A percentile compares a stretch with the other conserved stretches of the same genome.
Conservation (phyloP, 2,797 vertebrate species). For the Champsocephalus gunnari region DNA sequence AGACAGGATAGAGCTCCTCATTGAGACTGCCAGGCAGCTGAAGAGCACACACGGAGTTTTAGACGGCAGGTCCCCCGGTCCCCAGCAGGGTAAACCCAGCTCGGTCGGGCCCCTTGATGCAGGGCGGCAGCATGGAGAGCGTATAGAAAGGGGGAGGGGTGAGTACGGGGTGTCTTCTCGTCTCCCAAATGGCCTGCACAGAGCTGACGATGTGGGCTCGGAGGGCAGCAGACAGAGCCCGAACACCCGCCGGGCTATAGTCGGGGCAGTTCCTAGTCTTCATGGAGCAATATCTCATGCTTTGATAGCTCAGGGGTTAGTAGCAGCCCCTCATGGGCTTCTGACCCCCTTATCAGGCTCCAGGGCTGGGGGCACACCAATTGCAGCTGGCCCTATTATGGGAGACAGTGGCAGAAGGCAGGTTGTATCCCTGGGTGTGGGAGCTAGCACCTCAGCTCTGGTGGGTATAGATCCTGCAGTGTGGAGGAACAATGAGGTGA, state of each 20-base stretch:
- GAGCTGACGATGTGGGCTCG: slow-evolving; percentile 82
- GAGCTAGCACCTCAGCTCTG: slow-evolving; percentile 82
- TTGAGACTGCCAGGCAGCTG: slow-evolving; percentile 91
- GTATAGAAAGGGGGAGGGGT: slow-evolving; percentile 79
- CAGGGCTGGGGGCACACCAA: slow-evolving; percentile 73
- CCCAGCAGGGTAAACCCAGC: slow-evolving; percentile 86
- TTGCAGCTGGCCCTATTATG: slow-evolving; percentile 83
- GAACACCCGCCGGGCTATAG: slow-evolving; percentile 83
- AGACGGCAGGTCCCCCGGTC: slow-evolving; percentile 89
- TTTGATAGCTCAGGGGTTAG: slow-evolving; percentile 86
- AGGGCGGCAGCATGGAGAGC: slow-evolving; percentile 82
- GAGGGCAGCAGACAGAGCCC: slow-evolving; percentile 88
- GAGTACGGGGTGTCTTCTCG: slow-evolving; percentile 88
- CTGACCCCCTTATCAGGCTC: slow-evolving; percentile 84
- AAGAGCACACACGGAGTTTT: slow-evolving; percentile 91
- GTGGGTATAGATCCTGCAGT: slow-evolving; percentile 80
- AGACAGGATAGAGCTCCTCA: slow-evolving; percentile 91
- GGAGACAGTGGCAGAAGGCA: slow-evolving; percentile 85
- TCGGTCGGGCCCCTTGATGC: slow-evolving; percentile 75
- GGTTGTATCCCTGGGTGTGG: slow-evolving; percentile 74
- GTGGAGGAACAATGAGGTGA: slow-evolving; percentile 83
- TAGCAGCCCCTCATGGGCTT: slow-evolving; percentile 83
- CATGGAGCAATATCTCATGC: slow-evolving; percentile 78
- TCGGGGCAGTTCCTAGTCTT: slow-evolving; percentile 82
- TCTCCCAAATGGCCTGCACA: slow-evolving; percentile 89